Base-by-base conservation (phyloP, 1,140 invertebrate genomes). In the Trichomalopsis sarcophagae region DNA sequence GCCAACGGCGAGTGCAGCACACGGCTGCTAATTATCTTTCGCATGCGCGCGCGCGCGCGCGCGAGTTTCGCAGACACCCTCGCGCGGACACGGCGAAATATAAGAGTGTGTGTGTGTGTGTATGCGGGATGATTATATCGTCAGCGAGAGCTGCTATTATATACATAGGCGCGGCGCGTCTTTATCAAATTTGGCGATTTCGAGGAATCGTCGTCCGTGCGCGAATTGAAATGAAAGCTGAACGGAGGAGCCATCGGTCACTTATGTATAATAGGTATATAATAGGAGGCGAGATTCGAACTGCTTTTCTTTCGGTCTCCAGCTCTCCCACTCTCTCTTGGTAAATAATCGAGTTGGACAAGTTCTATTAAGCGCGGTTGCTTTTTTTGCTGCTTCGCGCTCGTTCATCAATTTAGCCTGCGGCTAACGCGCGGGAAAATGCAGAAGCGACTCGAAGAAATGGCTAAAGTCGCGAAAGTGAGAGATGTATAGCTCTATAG, bases 331-430 rank as follows among this genome's bases (percentile, higher is more conserved):
- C 33, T 36, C 33, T 36, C 47, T 36, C 73, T 71, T 50, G 55
- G 76, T 27, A 82, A 86, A 86, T 86, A 86, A 83, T 86, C 81
- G 36, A 92, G 89, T 92, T 92, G 87, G 92, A 91, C 91, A 92
- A 92, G 91, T 92, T 92, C 89, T 91, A 92, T 92, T 91, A 92
- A 90, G 87, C 87, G 78, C 87, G 78, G 87, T 81, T 89, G 89
- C 66, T 73, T 87, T 78, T 27, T 86, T 81, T 86, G 90, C 87
- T 89, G 84, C 84, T 90, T 89, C 88, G 87, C 87, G 89, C 91
- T 91, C 92, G 90, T 92, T 92, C 91, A 92, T 92, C 92, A 92
- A 92, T 92, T 92, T 92, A 90, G 88, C 86, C 40, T 84, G 84
- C 27, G 27, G 27, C 87, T 89, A 91, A 91, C 87, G 81, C 50